Percentiles rank a stretch among this genome's conserved stretches.
These are phyloP conservation scores for Zaprionus davidi DNA, from an alignment of 1,140 invertebrate genomes.

Conservation along the genomic window DNA sequence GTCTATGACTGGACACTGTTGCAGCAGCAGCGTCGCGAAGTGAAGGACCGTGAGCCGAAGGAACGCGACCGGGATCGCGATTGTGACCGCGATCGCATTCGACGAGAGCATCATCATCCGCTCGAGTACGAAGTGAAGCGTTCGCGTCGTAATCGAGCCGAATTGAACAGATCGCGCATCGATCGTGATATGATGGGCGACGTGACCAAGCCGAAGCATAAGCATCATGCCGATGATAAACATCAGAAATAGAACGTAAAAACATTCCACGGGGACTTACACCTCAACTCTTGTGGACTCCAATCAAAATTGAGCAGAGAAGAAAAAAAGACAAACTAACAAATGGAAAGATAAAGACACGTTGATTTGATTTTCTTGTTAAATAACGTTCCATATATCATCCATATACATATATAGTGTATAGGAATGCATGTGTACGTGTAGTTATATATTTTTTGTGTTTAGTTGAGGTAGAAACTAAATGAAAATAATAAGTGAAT, in stretches of 20 bases:
- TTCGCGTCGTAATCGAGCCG: neutral
- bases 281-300: neutral
- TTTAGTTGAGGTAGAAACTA: neutral
- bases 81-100: neutral
- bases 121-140: constrained; percentile 15
- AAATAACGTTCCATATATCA: neutral
- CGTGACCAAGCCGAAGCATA: neutral
- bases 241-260: neutral
- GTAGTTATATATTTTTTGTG: neutral
- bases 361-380: constrained; percentile 9
- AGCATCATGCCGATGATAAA: constrained; percentile 4
- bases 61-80: constrained; percentile 28
- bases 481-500: constrained; percentile 1
- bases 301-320: constrained; percentile 13
- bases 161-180: constrained; percentile 6
- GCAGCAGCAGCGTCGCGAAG: constrained; percentile 35
- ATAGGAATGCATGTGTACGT: neutral
- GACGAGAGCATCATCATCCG: constrained; percentile 1
- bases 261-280: neutral
- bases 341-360: neutral
- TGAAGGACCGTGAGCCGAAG: constrained; percentile 20
- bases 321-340: neutral
- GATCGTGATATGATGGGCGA: constrained; percentile 38
- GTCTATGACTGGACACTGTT: constrained; percentile 99
- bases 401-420: neutral